phyloP scores from a whole-genome alignment of 2,797 vertebrate genomes.

The Psittacula echo region DNA sequence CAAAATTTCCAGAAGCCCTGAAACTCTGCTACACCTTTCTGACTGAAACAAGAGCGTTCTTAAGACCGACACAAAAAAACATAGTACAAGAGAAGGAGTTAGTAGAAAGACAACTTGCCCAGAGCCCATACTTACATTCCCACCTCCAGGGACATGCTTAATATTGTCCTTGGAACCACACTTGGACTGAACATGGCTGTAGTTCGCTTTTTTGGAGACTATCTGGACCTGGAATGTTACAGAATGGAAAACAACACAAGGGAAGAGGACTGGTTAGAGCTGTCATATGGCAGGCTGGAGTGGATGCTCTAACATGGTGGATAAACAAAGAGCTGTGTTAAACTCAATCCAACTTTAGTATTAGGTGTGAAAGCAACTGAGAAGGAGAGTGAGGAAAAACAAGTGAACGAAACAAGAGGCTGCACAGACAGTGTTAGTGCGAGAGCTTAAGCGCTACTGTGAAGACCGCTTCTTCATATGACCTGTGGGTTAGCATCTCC shows the following conservation, averaged over 20 bases:
- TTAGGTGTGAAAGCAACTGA: slow-evolving; percentile 22
- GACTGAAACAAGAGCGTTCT: not conserved
- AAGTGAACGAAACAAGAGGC: slow-evolving; percentile 13
- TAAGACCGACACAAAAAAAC: not conserved
- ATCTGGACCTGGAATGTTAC: slow-evolving; percentile 95
- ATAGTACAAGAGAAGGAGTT: not conserved
- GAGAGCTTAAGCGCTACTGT: not conserved
- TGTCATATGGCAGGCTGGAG: slow-evolving; percentile 34
- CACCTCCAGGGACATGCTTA: slow-evolving; percentile 96
- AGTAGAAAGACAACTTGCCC: slow-evolving; percentile 50
- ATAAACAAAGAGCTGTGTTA: not conserved
- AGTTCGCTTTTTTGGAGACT: slow-evolving; percentile 98
- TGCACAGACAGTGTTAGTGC: slow-evolving; percentile 47
- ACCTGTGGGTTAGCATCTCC: not conserved
- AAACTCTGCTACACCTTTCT: not conserved
- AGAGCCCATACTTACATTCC: slow-evolving; percentile 89
- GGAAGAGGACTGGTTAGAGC: slow-evolving; percentile 81
- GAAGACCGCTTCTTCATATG: fast-evolving
- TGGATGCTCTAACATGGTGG: not conserved
- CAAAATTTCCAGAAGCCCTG: not conserved
- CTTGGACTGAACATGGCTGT: slow-evolving; percentile 98
- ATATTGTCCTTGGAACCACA: slow-evolving; percentile 96
- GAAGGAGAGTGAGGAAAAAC: not conserved
- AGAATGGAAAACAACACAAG: slow-evolving; percentile 83
- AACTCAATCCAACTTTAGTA: not conserved